Evolutionary conservation across 1,140 invertebrate genomes (phyloP).

Genomic region (Plectus sambesii): DNA sequence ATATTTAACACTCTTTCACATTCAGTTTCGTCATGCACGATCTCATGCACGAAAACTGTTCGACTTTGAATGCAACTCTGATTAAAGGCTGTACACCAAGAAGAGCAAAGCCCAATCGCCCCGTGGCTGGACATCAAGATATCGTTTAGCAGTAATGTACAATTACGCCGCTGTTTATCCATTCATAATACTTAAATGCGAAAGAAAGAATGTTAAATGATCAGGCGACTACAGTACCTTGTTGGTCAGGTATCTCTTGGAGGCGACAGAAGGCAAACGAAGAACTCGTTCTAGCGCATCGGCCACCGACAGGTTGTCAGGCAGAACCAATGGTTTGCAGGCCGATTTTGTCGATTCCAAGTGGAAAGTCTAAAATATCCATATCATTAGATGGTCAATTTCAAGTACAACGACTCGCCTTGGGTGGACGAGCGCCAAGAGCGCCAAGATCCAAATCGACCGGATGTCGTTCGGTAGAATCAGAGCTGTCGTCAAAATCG

Average conservation of each 20-base stretch:
- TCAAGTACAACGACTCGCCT: slow-evolving; percentile 49
- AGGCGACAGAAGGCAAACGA: slow-evolving; percentile 74
- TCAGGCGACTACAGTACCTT: slow-evolving; percentile 51
- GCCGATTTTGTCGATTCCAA: slow-evolving; percentile 33
- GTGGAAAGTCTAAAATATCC: slow-evolving; percentile 51
- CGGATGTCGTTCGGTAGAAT: slow-evolving; percentile 55
- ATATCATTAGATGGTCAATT: slow-evolving; percentile 1
- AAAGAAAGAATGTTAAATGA: slow-evolving; percentile 12
- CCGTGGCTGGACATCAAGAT: too few relatives aligned
- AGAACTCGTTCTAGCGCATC: slow-evolving; percentile 68
- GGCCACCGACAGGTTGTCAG: slow-evolving; percentile 52
- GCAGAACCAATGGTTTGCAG: slow-evolving; percentile 50
- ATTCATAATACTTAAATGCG: slow-evolving; percentile 17
- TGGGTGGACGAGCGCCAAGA: slow-evolving; percentile 71
- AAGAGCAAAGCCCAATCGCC: too few relatives aligned
- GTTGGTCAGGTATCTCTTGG: slow-evolving; percentile 87
- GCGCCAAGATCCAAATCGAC: slow-evolving; percentile 80
- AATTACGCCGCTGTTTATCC: slow-evolving; percentile 9
- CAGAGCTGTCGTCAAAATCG: too few relatives aligned
- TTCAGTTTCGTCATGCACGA: too few relatives aligned
- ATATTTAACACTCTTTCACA: too few relatives aligned
- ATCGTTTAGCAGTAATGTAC: slow-evolving; percentile 2
- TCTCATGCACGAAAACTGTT: too few relatives aligned
- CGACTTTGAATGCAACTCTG: too few relatives aligned
- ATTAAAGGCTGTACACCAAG: too few relatives aligned